A percentile compares a stretch with the other conserved stretches of the same genome.
Evolutionary conservation across 2,113 vertebrate genomes (phyloP).

Genomic region (Dendropsophus ebraccatus): DNA sequence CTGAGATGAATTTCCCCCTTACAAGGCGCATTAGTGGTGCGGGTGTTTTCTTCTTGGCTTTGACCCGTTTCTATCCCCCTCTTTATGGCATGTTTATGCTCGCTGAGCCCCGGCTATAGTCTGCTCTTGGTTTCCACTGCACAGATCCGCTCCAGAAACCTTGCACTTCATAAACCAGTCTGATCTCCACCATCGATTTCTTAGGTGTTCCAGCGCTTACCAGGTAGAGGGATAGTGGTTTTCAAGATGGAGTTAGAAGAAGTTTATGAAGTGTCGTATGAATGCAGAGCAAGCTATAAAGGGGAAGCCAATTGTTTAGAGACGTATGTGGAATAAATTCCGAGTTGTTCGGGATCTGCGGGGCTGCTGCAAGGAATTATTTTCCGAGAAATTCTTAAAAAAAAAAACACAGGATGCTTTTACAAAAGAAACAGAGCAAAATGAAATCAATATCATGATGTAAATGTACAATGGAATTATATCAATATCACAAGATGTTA

Average conservation of each 20-base stretch:
- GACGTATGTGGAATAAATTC: constrained; percentile 58
- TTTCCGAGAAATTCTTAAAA: constrained; percentile 19
- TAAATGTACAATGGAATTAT: neutral
- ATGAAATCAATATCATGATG: constrained; percentile 18
- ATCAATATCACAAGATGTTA: neutral
- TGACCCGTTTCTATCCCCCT: constrained; percentile 48
- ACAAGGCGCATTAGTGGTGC: constrained; percentile 42
- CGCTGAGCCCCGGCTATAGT: constrained; percentile 49
- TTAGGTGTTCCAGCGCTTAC: neutral
- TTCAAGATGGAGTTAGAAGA: constrained; percentile 53
- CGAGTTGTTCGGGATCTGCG: constrained; percentile 38
- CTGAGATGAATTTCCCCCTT: constrained; percentile 31
- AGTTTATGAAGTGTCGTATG: constrained; percentile 57
- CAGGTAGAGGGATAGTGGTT: constrained; percentile 51
- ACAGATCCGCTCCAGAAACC: constrained; percentile 37
- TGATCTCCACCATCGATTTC: constrained; percentile 39
- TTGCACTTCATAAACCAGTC: constrained; percentile 38
- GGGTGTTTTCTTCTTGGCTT: constrained; percentile 41
- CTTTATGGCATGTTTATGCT: constrained; percentile 48
- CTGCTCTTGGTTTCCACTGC: constrained; percentile 26
- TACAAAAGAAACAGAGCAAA: constrained; percentile 36
- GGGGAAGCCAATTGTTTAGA: constrained; percentile 53
- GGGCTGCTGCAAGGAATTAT: constrained; percentile 42
- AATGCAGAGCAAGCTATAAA: constrained; percentile 53
- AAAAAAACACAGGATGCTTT: constrained; percentile 37